Percentiles rank a stretch among this genome's conserved stretches.
Evolutionary conservation across 2,888 invertebrate genomes (phyloP).

Genomic region (Bruchidius siliquastri): DNA sequence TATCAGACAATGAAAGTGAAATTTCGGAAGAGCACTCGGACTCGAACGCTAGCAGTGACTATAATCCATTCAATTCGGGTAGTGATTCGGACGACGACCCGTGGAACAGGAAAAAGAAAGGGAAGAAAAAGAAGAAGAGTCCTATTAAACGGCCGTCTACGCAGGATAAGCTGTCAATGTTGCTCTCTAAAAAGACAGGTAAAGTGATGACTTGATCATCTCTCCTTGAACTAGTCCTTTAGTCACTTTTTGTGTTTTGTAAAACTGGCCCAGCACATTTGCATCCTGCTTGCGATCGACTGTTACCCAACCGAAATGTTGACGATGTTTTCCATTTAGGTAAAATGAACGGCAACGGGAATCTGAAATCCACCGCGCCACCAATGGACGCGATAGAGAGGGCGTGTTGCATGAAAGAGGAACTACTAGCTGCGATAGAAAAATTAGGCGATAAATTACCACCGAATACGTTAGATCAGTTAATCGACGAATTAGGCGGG

Average conservation of each 20-base stretch:
- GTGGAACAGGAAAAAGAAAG: conserved; percentile 43
- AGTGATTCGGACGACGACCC: conserved; percentile 73
- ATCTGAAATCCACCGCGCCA: conserved; percentile 53
- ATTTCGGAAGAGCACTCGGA: conserved; percentile 53
- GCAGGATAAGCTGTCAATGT: conserved; percentile 74
- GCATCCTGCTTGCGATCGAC: too few species aligned
- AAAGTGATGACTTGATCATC: too few species aligned
- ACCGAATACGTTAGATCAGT: conserved; percentile 95
- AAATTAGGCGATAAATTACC: conserved; percentile 76
- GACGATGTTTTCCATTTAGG: conserved; percentile 24
- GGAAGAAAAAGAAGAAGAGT: conserved; percentile 40
- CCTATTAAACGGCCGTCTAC: conserved; percentile 49
- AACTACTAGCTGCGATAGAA: conserved; percentile 81
- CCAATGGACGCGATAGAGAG: conserved; percentile 82
- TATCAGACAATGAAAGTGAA: conserved; percentile 49
- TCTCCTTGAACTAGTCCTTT: too few species aligned
- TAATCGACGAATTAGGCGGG: conserved; percentile 97
- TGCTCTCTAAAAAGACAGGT: conserved; percentile 53
- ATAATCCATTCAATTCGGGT: conserved; percentile 88
- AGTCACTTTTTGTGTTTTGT: neutral
- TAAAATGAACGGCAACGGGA: conserved; percentile 40
- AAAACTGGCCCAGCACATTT: too few species aligned
- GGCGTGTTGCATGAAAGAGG: conserved; percentile 90
- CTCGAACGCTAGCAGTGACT: conserved; percentile 71
- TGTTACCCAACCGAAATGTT: too few species aligned